Evolutionary conservation across 2,797 vertebrate genomes (phyloP), one percentile per base, ranked within the genome.

Genomic region (Xenopus petersii): DNA sequence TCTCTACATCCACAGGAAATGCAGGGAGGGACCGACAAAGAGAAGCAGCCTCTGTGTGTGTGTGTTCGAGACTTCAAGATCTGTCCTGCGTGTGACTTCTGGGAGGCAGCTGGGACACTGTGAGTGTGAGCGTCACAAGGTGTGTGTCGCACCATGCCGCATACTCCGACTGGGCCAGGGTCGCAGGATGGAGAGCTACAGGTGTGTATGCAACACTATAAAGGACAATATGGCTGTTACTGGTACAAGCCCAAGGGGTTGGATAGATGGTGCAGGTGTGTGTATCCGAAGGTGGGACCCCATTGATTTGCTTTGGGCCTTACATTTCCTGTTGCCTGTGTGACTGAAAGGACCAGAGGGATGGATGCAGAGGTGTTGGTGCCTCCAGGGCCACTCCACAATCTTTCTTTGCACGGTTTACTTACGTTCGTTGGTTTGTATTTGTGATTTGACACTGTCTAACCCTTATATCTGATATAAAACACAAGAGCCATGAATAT

Each of bases 1-100:
- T 15, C 36, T 58, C 62, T 58, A 69, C 77, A 63, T 64, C 47
- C 24, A 74, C 77, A 79, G 71, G 77, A 79, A 79, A 79, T 74
- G 17, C 77, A 74, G 77, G 77, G 77, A 79, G 77, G 76, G 77
- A 70, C 76, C 71, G 61, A 59, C 48, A 67, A 17, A 46, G 21
- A 54, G 59, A 60, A 51, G 42, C 54, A 47, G 60, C 70, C 66
- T 66, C 71, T 66, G 58, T 68, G 58, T 77, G 75, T 77, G 75
- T 73, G 63, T 71, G 75, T 67, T 64, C 46, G 49, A 42, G 36
- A 42, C 5, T 30, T 4, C 64, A 24, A 70, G 60, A 58, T 74
- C 66, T 79, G 69, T 74, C 77, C 77, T 79, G 71, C 64, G 71
- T 74, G 71, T 62, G 77, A 64, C 67, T 61, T 16, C 3, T 21